Percentiles rank a stretch among this genome's conserved stretches.
phyloP scores from a whole-genome alignment of 2,797 vertebrate species.

The Coregonus ussuriensis region DNA sequence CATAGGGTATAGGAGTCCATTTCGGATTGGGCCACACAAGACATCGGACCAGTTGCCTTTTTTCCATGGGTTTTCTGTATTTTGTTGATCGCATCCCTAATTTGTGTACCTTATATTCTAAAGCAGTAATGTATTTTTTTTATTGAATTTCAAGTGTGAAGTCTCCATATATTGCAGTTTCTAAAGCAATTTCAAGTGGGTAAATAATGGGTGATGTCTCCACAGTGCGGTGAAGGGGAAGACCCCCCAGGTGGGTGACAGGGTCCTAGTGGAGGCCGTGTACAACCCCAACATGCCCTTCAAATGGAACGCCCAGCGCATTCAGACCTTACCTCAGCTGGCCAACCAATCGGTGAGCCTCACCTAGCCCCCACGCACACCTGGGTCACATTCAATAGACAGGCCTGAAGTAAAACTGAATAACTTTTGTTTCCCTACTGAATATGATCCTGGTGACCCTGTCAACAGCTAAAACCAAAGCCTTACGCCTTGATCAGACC shows the following conservation, averaged over 20 bases:
- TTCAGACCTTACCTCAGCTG: slow-evolving; percentile 93
- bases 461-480: too few relatives aligned
- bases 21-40: not conserved
- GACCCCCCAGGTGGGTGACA: slow-evolving; percentile 95
- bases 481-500: not conserved
- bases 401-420: not conserved
- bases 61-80: not conserved
- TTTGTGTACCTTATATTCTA: not conserved
- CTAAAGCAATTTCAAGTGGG: not conserved
- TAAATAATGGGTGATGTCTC: not conserved
- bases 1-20: not conserved
- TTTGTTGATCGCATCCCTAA: not conserved
- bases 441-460: not conserved
- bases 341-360: slow-evolving; percentile 78
- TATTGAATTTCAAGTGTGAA: too few relatives aligned
- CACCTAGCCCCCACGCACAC: not conserved
- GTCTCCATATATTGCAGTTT: not conserved
- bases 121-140: not conserved
- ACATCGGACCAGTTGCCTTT: not conserved
- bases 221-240: slow-evolving; percentile 97
- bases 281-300: slow-evolving; percentile 99
- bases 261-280: slow-evolving; percentile 97
- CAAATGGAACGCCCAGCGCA: slow-evolving; percentile 99
- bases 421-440: not conserved
- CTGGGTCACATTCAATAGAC: not conserved